These are phyloP conservation scores for Chrysina gloriosa DNA, from an alignment of 2,888 invertebrate species.

Conservation along the genomic window DNA sequence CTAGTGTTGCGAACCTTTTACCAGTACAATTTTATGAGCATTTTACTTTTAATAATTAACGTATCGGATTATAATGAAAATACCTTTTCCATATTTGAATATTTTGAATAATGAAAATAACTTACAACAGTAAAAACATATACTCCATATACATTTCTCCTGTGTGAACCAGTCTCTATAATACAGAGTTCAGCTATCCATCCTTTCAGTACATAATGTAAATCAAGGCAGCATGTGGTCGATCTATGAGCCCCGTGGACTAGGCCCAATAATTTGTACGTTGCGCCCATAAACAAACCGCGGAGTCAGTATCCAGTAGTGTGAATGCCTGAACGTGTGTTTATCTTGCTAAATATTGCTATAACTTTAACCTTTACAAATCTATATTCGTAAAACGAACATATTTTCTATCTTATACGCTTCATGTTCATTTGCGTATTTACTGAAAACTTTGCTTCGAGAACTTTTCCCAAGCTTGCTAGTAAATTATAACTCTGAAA, in stretches of 20 bases:
- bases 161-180: conserved; percentile 40
- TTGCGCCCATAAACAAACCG: conserved; percentile 56
- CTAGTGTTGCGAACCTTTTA: no score
- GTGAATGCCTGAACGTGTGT: conserved; percentile 57
- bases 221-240: conserved; percentile 61
- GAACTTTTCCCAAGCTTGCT: neutral
- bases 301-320: conserved; percentile 59
- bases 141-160: neutral
- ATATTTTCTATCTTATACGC: neutral
- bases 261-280: conserved; percentile 60
- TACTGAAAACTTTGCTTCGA: neutral
- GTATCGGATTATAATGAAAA: no score
- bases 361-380: conserved; percentile 33
- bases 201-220: conserved; percentile 58
- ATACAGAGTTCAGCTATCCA: conserved; percentile 49
- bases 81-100: no score
- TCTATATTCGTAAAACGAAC: conserved; percentile 4
- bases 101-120: no score
- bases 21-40: no score
- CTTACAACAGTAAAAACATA: neutral
- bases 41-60: no score
- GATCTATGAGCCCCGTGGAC: conserved; percentile 57
- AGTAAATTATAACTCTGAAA: no score
- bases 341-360: conserved; percentile 49
- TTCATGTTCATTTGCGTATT: neutral